Conservation (phyloP, 2,113 vertebrate species). For the Oceanodroma tethys region DNA sequence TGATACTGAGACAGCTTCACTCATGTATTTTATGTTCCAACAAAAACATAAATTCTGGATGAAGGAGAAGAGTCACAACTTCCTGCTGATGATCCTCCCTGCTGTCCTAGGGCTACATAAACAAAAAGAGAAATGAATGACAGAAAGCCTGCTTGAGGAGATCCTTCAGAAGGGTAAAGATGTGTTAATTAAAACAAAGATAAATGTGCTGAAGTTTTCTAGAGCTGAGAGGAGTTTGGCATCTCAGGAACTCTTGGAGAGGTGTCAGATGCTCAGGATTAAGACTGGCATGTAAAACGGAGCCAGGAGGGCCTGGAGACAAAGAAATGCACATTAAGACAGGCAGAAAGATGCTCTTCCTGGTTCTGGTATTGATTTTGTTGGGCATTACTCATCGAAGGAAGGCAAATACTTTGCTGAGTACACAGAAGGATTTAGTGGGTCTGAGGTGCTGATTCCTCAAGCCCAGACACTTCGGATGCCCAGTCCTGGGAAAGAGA, state of each 20-base stretch:
- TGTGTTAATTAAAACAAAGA: background rate
- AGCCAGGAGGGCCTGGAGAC: background rate
- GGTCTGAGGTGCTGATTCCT: background rate
- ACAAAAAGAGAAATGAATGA: background rate
- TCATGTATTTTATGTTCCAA: background rate
- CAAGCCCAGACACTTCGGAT: background rate
- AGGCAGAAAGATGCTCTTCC: background rate
- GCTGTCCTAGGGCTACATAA: background rate
- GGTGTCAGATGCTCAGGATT: background rate
- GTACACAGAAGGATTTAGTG: background rate
- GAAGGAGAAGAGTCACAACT: background rate
- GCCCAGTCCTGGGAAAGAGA: background rate
- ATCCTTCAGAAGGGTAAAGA: background rate
- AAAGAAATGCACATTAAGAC: background rate
- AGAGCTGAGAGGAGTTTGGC: background rate
- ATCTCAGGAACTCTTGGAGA: background rate
- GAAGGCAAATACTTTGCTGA: background rate
- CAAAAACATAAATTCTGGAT: background rate
- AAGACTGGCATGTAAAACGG: background rate
- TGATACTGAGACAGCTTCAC: background rate
- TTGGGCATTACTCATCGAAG: background rate
- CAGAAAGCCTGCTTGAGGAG: background rate
- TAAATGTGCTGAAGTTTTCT: background rate
- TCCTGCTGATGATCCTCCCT: background rate
- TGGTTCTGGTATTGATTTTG: background rate